phyloP scores from a whole-genome alignment of 2,888 invertebrate species.

The Ochlodes sylvanus region DNA sequence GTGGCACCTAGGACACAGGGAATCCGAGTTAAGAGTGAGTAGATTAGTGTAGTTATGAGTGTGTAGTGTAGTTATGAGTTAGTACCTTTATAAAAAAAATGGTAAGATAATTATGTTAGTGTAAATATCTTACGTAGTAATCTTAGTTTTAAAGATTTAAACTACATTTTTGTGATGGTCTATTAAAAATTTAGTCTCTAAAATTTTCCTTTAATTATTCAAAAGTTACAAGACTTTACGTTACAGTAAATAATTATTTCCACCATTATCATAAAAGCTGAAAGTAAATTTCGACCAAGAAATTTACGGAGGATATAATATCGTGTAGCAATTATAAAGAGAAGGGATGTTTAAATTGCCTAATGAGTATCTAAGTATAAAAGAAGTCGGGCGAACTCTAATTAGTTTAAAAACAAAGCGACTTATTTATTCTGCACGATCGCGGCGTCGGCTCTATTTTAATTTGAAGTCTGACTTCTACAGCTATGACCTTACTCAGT shows the following conservation, averaged over 20 bases:
- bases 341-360: conserved; percentile 47
- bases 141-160: too few relatives aligned
- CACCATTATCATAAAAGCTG: background rate
- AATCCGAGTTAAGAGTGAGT: too few relatives aligned
- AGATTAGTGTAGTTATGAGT: too few relatives aligned
- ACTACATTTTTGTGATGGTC: too few relatives aligned
- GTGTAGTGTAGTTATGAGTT: too few relatives aligned
- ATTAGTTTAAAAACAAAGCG: conserved; percentile 72
- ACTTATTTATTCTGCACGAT: conserved; percentile 2
- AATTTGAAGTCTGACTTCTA: background rate
- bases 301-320: conserved; percentile 47
- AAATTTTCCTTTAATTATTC: background rate
- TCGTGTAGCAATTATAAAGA: conserved; percentile 62
- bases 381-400: conserved; percentile 56
- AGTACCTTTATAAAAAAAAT: too few relatives aligned
- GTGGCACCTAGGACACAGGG: too few relatives aligned
- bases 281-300: conserved; percentile 14
- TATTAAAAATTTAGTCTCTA: too few relatives aligned
- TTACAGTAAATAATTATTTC: background rate
- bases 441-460: background rate
- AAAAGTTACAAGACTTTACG: background rate
- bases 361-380: conserved; percentile 50
- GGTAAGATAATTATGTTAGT: too few relatives aligned
- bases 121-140: too few relatives aligned
- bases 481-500: background rate